Percentiles rank a stretch among this genome's conserved stretches.
phyloP scores from a whole-genome alignment of 2,113 vertebrate species.

The Nyctereutes procyonoides region DNA sequence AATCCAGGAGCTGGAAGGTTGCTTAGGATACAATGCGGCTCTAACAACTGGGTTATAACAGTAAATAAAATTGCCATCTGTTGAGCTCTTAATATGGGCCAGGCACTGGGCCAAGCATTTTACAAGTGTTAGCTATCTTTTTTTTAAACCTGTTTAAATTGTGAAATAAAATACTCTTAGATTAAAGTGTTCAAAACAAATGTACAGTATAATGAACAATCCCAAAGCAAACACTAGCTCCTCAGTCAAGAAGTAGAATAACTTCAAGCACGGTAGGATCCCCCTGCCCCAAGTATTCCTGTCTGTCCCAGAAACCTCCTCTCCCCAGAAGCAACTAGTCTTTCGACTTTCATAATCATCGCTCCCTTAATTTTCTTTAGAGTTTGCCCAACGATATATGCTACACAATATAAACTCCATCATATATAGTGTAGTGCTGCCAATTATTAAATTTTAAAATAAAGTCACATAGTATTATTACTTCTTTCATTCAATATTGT shows the following conservation, averaged over 20 bases:
- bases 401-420: neutral
- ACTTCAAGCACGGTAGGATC: neutral
- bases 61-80: slow-evolving; percentile 83
- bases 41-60: slow-evolving; percentile 76
- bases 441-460: slow-evolving; percentile 27
- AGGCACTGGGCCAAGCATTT: slow-evolving; percentile 77
- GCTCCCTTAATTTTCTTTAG: neutral
- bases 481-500: neutral
- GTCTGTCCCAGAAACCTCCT: neutral
- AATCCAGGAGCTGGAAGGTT: slow-evolving; percentile 67
- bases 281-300: rapidly evolving
- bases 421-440: neutral
- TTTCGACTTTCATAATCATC: neutral
- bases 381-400: neutral
- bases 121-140: slow-evolving; percentile 79
- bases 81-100: slow-evolving; percentile 78
- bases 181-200: slow-evolving; percentile 79
- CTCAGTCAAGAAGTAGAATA: slow-evolving; percentile 32
- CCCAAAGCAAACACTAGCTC: slow-evolving; percentile 56
- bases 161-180: slow-evolving; percentile 78
- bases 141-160: slow-evolving; percentile 74
- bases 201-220: slow-evolving; percentile 67
- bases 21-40: slow-evolving; percentile 74
- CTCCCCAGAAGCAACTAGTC: neutral
- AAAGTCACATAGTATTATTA: neutral